These are phyloP conservation scores for Chrysomela aeneicollis DNA, from an alignment of 2,888 invertebrate species.

Conservation along the genomic window DNA sequence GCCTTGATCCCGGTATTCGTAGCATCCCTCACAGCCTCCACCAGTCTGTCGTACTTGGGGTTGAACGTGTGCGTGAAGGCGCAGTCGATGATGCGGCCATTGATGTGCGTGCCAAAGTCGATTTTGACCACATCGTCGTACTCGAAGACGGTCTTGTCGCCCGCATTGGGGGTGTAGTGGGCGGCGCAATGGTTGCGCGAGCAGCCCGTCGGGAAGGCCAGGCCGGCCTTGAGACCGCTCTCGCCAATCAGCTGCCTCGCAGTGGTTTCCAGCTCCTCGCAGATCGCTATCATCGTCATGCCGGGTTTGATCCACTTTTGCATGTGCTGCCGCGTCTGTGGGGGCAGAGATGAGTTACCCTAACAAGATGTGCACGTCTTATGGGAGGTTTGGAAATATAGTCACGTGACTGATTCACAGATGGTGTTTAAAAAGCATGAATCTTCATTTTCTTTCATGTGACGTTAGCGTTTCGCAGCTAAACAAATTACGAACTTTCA, in stretches of 20 bases:
- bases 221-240: slow-evolving; percentile 91
- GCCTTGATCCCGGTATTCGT: slow-evolving; percentile 96
- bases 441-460: too few species aligned
- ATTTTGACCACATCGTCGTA: slow-evolving; percentile 99
- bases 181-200: slow-evolving; percentile 92
- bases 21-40: slow-evolving; percentile 96
- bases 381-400: too few species aligned
- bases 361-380: too few species aligned
- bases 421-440: too few species aligned
- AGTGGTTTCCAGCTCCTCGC: slow-evolving; percentile 93
- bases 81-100: slow-evolving; percentile 98
- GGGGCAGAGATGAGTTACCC: too few species aligned
- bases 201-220: slow-evolving; percentile 93
- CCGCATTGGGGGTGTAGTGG: slow-evolving; percentile 99
- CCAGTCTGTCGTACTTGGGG: slow-evolving; percentile 91
- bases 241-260: slow-evolving; percentile 93
- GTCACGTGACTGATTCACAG: too few species aligned
- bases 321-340: slow-evolving; percentile 87
- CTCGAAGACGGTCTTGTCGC: slow-evolving; percentile 90
- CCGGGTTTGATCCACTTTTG: slow-evolving; percentile 96
- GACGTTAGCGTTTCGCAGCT: too few species aligned
- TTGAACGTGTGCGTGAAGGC: slow-evolving; percentile 98
- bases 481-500: too few species aligned
- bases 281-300: slow-evolving; percentile 99
- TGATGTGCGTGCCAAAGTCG: slow-evolving; percentile 98